Evolutionary conservation across 2,113 vertebrate species (phyloP), one percentile per base, ranked within the genome.

Genomic region (Tympanuchus pallidicinctus): DNA sequence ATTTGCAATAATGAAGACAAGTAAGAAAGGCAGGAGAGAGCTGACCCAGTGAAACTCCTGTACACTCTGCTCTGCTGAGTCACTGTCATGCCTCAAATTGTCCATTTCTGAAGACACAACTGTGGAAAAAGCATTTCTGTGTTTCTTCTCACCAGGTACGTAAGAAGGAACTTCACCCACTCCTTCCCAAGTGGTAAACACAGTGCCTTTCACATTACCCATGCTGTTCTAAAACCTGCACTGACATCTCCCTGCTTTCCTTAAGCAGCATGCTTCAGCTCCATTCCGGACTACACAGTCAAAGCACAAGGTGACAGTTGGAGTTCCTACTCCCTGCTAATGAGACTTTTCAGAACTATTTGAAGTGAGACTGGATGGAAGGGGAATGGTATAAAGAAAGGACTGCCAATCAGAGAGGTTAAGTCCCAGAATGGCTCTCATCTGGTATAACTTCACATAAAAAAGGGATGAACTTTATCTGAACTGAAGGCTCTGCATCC

Each of bases 51-150:
- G 52, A 77, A 87, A 94, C 83, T 91, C 61, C 79, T 83, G 50
- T 52, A 27, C 18, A 8, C n/a, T 18, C 57, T 57, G 63, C 71
- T 91, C 75, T 75, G 82, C 76, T 71, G 85, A 94, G 77, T 94
- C 89, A 92, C 61, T n/a, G n/a, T 85, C 32, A 3, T 19, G 65
- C 15, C 60, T 82, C 65, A 88, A 89, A 92, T 78, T 73, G 91
- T 32, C 40, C 61, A 64, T 43, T 93, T 74, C 88, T 93, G 86
- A 89, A 89, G 71, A 82, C 24, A 72, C 71, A 89, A 32, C 32
- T 48, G 47, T 47, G 59, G 78, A 96, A 87, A 93, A 86, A 90
- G 70, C 77, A 42, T 63, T 92, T 94, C 59, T 83, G 67, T 88
- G 88, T 88, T 96, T 71, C 88, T 12, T 4, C 60, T 76, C 34